Evolutionary conservation across 2,797 vertebrate genomes (phyloP).

Genomic region (Stomatorhinus walkeri): DNA sequence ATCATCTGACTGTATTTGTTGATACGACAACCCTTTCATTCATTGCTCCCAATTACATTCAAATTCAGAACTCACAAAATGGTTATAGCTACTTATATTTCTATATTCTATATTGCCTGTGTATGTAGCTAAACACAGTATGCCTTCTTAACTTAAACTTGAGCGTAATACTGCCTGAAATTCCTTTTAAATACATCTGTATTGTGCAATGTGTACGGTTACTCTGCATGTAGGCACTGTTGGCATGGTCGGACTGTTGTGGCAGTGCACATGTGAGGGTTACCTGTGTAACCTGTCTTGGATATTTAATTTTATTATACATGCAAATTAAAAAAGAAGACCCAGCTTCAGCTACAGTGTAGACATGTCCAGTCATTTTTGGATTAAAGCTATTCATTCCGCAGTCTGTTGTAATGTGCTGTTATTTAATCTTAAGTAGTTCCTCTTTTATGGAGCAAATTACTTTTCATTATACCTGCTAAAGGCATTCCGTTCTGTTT

Average conservation of each 20-base stretch:
- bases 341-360: neutral
- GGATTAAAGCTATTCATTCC: neutral
- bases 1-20: neutral
- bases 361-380: neutral
- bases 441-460: neutral
- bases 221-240: neutral
- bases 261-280: neutral
- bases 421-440: neutral
- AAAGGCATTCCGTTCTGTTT: neutral
- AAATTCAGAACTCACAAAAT: neutral
- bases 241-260: neutral
- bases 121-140: neutral
- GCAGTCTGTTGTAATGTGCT: neutral
- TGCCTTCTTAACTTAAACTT: neutral
- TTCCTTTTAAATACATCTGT: neutral
- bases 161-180: neutral
- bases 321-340: neutral
- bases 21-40: neutral
- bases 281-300: neutral
- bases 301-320: neutral
- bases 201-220: neutral
- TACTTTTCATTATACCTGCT: neutral
- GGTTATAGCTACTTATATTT: neutral
- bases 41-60: neutral
- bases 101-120: too few relatives aligned